phyloP scores from a whole-genome alignment of 2,888 invertebrate genomes.

The Amphipyra berbera region DNA sequence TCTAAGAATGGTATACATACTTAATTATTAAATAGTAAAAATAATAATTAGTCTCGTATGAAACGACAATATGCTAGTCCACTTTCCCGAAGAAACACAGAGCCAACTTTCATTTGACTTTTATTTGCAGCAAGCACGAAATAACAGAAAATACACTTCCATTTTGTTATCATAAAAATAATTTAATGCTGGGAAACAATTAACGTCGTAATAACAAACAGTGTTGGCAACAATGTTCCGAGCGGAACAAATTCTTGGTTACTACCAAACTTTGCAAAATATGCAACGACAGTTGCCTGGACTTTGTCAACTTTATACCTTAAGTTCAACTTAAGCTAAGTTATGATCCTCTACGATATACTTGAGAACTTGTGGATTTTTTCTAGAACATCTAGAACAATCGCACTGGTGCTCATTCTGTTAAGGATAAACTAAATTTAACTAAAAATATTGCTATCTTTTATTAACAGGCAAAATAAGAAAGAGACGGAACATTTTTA shows the following conservation, averaged over 20 bases:
- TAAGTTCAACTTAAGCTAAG: slow-evolving; percentile 37
- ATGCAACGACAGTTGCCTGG: slow-evolving; percentile 49
- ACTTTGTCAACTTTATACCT: slow-evolving; percentile 41
- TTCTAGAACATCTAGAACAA: slow-evolving; percentile 18
- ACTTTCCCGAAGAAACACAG: too few species aligned
- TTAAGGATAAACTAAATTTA: too few species aligned
- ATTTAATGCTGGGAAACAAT: slow-evolving; percentile 30
- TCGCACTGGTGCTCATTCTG: too few species aligned
- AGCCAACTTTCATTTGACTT: too few species aligned
- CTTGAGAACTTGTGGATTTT: slow-evolving; percentile 13
- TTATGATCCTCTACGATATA: slow-evolving; percentile 34
- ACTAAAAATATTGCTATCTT: too few species aligned
- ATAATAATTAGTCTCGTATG: too few species aligned
- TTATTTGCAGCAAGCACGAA: not conserved
- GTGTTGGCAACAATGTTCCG: slow-evolving; percentile 8
- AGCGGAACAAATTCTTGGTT: slow-evolving; percentile 36
- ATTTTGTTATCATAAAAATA: slow-evolving; percentile 25
- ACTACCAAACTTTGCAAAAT: slow-evolving; percentile 46
- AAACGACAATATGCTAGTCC: not conserved
- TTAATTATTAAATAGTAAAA: too few species aligned
- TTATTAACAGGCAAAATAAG: too few species aligned
- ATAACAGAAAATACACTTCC: not conserved
- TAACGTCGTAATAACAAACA: slow-evolving; percentile 26
- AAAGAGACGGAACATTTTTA: too few species aligned
- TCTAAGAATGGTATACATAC: too few species aligned